Conservation (phyloP, 2,797 vertebrate species). For the Dryobates pubescens region DNA sequence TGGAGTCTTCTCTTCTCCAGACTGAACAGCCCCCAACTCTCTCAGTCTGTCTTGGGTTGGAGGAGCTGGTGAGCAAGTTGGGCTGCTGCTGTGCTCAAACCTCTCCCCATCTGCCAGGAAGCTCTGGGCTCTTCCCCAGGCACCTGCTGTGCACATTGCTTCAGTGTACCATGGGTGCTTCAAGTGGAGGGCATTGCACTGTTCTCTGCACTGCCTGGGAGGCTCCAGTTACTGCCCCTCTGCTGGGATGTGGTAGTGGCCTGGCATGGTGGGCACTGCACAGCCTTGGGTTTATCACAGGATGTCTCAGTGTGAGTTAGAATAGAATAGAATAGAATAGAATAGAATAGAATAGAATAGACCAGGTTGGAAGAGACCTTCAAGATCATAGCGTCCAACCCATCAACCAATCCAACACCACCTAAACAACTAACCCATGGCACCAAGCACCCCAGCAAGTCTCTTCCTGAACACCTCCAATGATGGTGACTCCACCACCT, state of each 20-base stretch:
- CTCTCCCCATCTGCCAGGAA: neutral
- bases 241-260: neutral
- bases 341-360: too few relatives aligned
- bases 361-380: too few relatives aligned
- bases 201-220: neutral
- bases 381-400: too few relatives aligned
- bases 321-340: too few relatives aligned
- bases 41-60: neutral
- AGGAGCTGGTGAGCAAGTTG: neutral
- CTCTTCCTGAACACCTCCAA: too few relatives aligned
- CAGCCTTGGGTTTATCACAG: rapidly evolving
- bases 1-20: too few relatives aligned
- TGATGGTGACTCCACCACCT: too few relatives aligned
- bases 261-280: rapidly evolving
- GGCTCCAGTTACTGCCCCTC: neutral
- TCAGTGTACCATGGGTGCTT: neutral
- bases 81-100: neutral
- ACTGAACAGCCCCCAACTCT: too few relatives aligned
- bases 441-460: too few relatives aligned
- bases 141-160: rapidly evolving
- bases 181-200: neutral
- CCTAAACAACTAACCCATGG: too few relatives aligned
- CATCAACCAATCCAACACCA: too few relatives aligned
- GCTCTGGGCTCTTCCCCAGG: neutral
- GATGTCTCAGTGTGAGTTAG: neutral